Percentiles rank a stretch among this genome's conserved stretches.
phyloP scores from a whole-genome alignment of 1,140 invertebrate genomes.

The Bactericera cockerelli region DNA sequence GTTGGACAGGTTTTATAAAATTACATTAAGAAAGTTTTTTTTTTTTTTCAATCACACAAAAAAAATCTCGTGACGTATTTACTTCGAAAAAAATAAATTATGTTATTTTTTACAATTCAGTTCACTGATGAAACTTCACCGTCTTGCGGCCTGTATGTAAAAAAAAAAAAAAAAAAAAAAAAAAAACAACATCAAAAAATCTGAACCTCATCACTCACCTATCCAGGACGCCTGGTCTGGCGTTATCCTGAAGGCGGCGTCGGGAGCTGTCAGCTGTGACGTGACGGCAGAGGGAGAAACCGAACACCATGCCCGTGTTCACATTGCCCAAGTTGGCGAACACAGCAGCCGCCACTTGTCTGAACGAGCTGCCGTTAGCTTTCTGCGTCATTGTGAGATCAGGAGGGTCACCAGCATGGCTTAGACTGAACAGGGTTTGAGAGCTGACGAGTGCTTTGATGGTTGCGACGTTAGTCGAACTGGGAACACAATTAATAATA shows the following conservation, averaged over 20 bases:
- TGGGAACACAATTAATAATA: no score
- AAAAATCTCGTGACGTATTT: no score
- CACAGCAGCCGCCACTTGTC: slow-evolving; percentile 43
- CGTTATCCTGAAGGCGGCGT: slow-evolving; percentile 39
- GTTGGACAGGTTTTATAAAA: no score
- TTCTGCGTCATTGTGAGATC: background rate
- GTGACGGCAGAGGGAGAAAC: slow-evolving; percentile 54
- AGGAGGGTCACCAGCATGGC: background rate
- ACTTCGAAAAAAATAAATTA: no score
- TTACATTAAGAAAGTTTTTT: no score
- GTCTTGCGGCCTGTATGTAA: no score
- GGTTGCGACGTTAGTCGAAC: background rate
- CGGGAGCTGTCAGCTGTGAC: slow-evolving; percentile 40
- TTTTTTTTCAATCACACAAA: no score
- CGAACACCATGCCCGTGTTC: slow-evolving; percentile 53
- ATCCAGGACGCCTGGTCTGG: slow-evolving; percentile 51
- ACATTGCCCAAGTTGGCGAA: slow-evolving; percentile 49
- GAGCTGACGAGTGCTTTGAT: background rate
- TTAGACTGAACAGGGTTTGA: slow-evolving; percentile 6
- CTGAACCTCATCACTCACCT: slow-evolving; percentile 43
- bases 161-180: no score
- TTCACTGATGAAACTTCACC: no score
- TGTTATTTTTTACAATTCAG: no score
- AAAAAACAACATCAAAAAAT: no score
- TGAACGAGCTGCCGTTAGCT: background rate